These are phyloP conservation scores for Catocala nupta DNA, from an alignment of 2,888 invertebrate genomes.

Conservation along the genomic window DNA sequence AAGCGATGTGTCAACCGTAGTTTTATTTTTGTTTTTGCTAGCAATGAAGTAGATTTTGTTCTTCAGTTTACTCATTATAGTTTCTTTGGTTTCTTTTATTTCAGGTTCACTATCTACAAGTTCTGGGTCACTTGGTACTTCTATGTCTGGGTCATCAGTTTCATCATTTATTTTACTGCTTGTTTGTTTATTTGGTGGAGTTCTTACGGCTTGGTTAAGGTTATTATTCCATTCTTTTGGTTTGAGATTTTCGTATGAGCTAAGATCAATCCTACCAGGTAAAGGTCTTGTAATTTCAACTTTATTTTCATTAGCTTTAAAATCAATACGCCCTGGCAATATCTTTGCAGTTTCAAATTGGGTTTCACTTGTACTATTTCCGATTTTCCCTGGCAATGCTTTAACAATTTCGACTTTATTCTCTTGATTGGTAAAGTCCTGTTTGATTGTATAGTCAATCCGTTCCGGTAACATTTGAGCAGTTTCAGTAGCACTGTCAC, in stretches of 20 bases:
- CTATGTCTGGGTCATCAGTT: slow-evolving; percentile 19
- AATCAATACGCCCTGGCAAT: neutral
- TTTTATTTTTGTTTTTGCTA: slow-evolving; percentile 17
- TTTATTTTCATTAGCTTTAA: neutral
- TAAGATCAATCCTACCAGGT: too few relatives aligned
- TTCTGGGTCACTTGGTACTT: slow-evolving; percentile 42
- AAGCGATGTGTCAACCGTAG: neutral
- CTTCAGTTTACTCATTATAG: slow-evolving; percentile 27
- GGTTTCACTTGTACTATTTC: neutral
- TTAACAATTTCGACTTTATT: neutral
- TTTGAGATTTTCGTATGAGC: too few relatives aligned
- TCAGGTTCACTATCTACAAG: slow-evolving; percentile 33
- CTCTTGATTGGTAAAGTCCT: neutral
- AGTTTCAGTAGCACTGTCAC: too few relatives aligned
- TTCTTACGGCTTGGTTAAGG: neutral
- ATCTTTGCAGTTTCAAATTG: neutral
- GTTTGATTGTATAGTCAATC: neutral
- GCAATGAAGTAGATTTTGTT: slow-evolving; percentile 38
- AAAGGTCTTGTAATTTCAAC: neutral
- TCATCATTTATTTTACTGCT: slow-evolving; percentile 2
- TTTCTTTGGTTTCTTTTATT: slow-evolving; percentile 12
- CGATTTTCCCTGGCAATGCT: neutral
- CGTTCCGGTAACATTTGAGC: neutral
- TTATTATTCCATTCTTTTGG: too few relatives aligned
- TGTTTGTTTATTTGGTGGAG: too few relatives aligned